Conservation (phyloP, 2,113 vertebrate genomes). For the Atlantisia rogersi region DNA sequence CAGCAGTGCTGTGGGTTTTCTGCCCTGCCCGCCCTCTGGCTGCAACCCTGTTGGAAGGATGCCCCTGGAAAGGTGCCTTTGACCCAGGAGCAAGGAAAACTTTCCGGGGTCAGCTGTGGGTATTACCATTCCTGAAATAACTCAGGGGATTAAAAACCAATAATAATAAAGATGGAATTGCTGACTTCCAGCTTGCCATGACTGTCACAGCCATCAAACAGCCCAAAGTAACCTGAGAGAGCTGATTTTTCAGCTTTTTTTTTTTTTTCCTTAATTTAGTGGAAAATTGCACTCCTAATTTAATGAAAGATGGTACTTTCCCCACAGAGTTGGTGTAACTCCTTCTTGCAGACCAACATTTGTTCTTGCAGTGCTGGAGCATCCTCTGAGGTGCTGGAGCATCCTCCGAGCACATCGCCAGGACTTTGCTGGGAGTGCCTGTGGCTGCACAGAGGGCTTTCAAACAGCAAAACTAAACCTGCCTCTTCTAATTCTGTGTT, state of each 20-base stretch:
- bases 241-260: background rate
- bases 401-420: accelerated
- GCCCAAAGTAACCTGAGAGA: background rate
- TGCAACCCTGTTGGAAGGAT: background rate
- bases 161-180: slow-evolving; percentile 3
- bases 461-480: background rate
- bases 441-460: background rate
- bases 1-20: background rate
- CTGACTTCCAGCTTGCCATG: background rate
- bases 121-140: slow-evolving; percentile 33
- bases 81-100: background rate
- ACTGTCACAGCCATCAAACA: background rate
- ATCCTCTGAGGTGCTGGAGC: background rate
- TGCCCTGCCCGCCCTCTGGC: background rate
- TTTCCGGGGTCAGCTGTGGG: background rate
- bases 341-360: background rate
- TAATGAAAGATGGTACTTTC: background rate
- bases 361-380: accelerated
- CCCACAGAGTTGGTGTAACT: accelerated
- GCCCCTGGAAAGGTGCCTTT: background rate
- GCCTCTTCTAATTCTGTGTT: background rate
- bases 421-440: background rate
- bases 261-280: background rate
- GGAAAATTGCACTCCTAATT: background rate
- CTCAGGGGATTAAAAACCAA: background rate